Base-by-base conservation (phyloP, 2,113 vertebrate species). In the Andinoacara biseriatus region DNA sequence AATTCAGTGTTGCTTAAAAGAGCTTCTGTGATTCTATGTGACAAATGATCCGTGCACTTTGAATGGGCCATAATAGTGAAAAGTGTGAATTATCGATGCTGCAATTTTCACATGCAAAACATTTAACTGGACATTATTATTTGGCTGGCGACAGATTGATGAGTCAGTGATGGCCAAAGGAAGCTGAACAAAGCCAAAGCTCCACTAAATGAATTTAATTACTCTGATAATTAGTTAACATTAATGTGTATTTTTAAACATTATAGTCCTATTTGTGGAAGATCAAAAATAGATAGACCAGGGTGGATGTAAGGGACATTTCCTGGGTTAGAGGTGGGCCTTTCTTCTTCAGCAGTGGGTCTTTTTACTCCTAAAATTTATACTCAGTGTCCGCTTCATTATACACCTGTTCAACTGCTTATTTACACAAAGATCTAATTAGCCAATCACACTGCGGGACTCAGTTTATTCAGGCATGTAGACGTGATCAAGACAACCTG, bases 301-400 rank as follows among this genome's bases (percentile, higher is more conserved):
- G 20, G 0, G 35, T 9, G 14, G n/a, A 67, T 29, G 29, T 29
- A 10, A 49, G 63, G n/a, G n/a, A n/a, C 26, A 26, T 26, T 26
- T 26, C 26, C 26, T 26, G 26, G 26, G 26, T 26, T 26, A 26
- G 26, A 26, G 26, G 26, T 26, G 26, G 26, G 8, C 0, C 0
- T 67, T 67, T 46, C 7, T 26, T 38, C 40, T 67, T 40, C 38
- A 1, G 24, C 38, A 67, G 62, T 17, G 62, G 38, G 0, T 67
- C n/a, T 65, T 43, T 65, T 17, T 26, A 17, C n/a, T 67, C 22
- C 62, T 67, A 67, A 67, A 67, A 67, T 14, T 26, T 0, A 10
- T n/a, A 24, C 38, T 65, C 38, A 17, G 7, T 43, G 38, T 24
- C 62, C 62, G 24, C 62, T 65, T 65, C 61, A 22, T 0, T 40